Percentiles rank a stretch among this genome's conserved stretches.
phyloP scores from a whole-genome alignment of 2,113 vertebrate species.

The Abramis brama region DNA sequence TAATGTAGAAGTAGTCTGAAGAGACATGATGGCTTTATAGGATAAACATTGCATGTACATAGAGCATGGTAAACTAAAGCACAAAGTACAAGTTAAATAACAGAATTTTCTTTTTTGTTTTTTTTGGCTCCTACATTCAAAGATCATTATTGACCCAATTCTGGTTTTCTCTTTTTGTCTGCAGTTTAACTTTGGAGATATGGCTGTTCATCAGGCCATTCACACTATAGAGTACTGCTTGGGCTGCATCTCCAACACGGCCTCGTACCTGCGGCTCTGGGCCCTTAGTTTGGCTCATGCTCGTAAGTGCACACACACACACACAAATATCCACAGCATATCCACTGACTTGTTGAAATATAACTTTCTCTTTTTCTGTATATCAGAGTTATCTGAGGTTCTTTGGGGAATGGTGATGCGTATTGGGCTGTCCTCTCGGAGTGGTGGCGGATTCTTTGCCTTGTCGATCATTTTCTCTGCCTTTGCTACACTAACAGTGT shows the following conservation, averaged over 20 bases:
- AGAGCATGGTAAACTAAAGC: too few species aligned
- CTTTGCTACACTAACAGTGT: slow-evolving; percentile 89
- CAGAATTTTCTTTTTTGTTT: too few species aligned
- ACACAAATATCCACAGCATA: background rate
- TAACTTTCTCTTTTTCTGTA: background rate
- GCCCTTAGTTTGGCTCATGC: slow-evolving; percentile 96
- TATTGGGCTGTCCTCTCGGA: slow-evolving; percentile 62
- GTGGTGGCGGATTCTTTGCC: slow-evolving; percentile 79
- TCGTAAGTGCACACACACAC: slow-evolving; percentile 77
- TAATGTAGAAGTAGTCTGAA: too few species aligned
- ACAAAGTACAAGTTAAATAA: too few species aligned
- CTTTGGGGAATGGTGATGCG: slow-evolving; percentile 59
- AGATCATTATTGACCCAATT: background rate
- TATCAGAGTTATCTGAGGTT: slow-evolving; percentile 53
- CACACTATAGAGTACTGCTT: slow-evolving; percentile 98
- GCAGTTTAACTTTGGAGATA: slow-evolving; percentile 94
- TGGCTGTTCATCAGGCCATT: slow-evolving; percentile 94
- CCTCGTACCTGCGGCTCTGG: slow-evolving; percentile 96
- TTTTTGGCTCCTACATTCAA: background rate
- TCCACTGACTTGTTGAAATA: slow-evolving; percentile 34
- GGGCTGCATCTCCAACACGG: slow-evolving; percentile 97
- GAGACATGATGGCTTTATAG: too few species aligned
- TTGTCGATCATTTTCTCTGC: slow-evolving; percentile 88
- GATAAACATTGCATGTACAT: too few species aligned
- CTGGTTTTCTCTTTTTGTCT: slow-evolving; percentile 2